Percentiles rank a stretch among this genome's conserved stretches.
Evolutionary conservation across 1,140 invertebrate genomes (phyloP).

Genomic region (Agrilus planipennis): DNA sequence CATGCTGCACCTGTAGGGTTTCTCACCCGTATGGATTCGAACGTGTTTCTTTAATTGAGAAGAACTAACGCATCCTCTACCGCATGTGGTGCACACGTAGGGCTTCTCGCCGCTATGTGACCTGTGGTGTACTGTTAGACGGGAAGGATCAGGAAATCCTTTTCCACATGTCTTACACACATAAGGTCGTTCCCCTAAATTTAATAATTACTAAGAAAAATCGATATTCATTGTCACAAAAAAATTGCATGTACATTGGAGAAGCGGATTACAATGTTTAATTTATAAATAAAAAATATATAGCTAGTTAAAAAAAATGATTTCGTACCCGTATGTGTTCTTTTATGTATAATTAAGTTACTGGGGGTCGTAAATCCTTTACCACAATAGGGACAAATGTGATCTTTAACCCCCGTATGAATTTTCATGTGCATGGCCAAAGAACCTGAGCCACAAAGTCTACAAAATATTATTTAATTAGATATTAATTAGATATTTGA

Average conservation of each 20-base stretch:
- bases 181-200: conserved; percentile 37
- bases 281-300: background rate
- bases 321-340: conserved; percentile 36
- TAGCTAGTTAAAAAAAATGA: background rate
- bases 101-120: conserved; percentile 54
- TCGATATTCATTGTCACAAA: background rate
- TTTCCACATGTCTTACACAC: conserved; percentile 35
- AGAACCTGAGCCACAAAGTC: conserved; percentile 27
- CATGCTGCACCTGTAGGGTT: conserved; percentile 25
- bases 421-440: conserved; percentile 48
- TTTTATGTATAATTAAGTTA: conserved; percentile 37
- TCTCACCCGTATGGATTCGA: conserved; percentile 32
- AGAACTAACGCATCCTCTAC: conserved; percentile 29
- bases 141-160: conserved; percentile 36
- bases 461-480: conserved; percentile 13
- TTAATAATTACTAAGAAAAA: no score
- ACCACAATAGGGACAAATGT: conserved; percentile 57
- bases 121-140: conserved; percentile 38
- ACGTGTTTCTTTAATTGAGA: conserved; percentile 35
- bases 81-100: conserved; percentile 47
- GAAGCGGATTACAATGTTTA: no score
- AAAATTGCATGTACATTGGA: no score
- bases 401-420: conserved; percentile 59
- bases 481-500: no score
- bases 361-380: conserved; percentile 42